Base-by-base conservation (phyloP, 2,888 invertebrate species). In the Malthinus seriepunctatus region DNA sequence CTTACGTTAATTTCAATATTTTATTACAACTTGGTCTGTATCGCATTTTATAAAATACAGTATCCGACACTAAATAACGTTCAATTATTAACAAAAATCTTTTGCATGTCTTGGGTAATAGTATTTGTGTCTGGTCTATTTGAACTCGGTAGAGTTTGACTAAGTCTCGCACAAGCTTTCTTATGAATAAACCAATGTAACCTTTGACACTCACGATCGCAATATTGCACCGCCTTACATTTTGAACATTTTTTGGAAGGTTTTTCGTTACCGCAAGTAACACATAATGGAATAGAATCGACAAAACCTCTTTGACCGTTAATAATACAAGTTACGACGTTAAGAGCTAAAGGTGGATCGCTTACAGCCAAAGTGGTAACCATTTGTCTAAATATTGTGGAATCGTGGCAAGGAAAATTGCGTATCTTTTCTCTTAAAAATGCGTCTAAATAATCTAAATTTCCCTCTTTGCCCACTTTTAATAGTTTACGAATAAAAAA, bases 241-340 rank as follows among this genome's bases (percentile, higher is more conserved):
- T 93, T 93, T 8, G 95, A 90, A 78, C 98, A 99, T 76, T 95
- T 93, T 76, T 96, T 97, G 6, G 88, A 86, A 0, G 95, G 93
- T 67, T 91, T 89, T 69, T 93, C 91, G 71, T 94, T 92, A 0
- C 92, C 91, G 72, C 96, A 97, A 1, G 94, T 90, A 56, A 87
- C 87, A 76, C 97, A 96, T 49, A 86, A 83, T 9, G 88, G 83
- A 60, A 86, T 83, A 68, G 77, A 80, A 65, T 86, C 85, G 9
- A 86, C 84, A 76, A 93, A 93, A 0, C 89, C 92, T 68, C 91
- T 84, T 73, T 94, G 93, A 0, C 96, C 96, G 74, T 95, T 95
- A 31, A 97, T 89, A 4, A 91, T 90, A 56, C 90, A 87, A 56
- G 86, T 86, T 33, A 97, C 84, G 3, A 93, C 87, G 5, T 84